phyloP scores from a whole-genome alignment of 2,888 invertebrate genomes.

The Noctua pronuba region DNA sequence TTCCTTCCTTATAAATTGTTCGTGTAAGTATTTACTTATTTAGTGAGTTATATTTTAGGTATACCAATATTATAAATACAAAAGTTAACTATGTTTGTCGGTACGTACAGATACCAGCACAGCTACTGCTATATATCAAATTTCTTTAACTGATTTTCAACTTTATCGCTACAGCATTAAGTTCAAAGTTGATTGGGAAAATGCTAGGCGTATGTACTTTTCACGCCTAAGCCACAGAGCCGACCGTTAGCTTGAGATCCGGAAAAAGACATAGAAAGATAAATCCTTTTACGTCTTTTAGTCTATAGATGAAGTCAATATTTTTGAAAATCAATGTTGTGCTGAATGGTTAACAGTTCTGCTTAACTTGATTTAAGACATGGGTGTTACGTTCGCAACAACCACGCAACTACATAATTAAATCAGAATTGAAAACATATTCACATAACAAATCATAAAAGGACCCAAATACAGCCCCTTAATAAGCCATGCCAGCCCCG shows the following conservation, averaged over 20 bases:
- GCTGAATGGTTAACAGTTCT: background rate
- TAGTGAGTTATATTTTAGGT: background rate
- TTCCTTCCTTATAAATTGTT: conserved; percentile 2
- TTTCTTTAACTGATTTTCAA: no score
- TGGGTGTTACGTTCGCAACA: background rate
- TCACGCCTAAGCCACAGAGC: background rate
- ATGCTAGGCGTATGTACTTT: background rate
- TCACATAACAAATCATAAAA: conserved; percentile 36
- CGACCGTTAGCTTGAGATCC: background rate
- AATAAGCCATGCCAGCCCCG: conserved; percentile 26
- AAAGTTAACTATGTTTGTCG: background rate
- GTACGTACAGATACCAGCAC: no score
- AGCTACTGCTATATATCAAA: no score
- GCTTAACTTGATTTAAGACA: background rate
- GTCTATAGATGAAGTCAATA: background rate
- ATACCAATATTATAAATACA: background rate
- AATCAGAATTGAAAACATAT: conserved; percentile 22
- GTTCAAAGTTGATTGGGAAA: no score
- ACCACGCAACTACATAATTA: background rate
- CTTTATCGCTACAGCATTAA: no score
- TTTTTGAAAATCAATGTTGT: background rate
- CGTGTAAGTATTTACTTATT: background rate
- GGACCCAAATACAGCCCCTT: conserved; percentile 28
- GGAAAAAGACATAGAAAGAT: background rate
- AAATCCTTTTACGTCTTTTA: background rate